These are phyloP conservation scores for Drosophila azteca DNA, from an alignment of 1,140 invertebrate species.

Conservation along the genomic window DNA sequence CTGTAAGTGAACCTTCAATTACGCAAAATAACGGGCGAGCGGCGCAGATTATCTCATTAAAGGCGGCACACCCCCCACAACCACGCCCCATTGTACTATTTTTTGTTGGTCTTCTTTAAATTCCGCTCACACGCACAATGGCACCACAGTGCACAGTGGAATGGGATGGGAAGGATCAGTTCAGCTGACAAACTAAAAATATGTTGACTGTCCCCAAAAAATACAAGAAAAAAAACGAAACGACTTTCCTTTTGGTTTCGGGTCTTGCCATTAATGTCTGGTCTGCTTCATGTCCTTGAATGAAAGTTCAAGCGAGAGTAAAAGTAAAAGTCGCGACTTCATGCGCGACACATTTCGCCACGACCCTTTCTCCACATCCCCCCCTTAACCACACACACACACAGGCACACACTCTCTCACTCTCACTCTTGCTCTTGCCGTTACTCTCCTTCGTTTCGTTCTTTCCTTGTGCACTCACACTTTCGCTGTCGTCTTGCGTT, in stretches of 20 bases:
- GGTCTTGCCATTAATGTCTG: conserved; percentile 14
- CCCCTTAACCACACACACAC: background rate
- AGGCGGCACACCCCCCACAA: conserved; percentile 31
- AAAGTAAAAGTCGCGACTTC: conserved; percentile 60
- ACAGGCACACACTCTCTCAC: conserved; percentile 11
- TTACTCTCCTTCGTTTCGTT: background rate
- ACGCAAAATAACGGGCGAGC: conserved; percentile 69
- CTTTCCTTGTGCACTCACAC: conserved; percentile 25
- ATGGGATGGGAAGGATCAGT: conserved; percentile 13
- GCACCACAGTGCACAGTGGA: too few relatives aligned
- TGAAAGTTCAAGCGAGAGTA: conserved; percentile 43
- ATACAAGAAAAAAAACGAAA: background rate
- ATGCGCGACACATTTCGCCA: conserved; percentile 67
- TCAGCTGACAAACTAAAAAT: conserved; percentile 54
- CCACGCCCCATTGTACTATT: background rate
- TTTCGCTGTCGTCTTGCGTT: conserved; percentile 65
- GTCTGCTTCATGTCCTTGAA: conserved; percentile 49
- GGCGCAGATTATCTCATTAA: conserved; percentile 82
- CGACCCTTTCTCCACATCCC: conserved; percentile 7
- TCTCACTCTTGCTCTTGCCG: conserved; percentile 2
- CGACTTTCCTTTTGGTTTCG: conserved; percentile 21
- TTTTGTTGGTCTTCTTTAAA: conserved; percentile 57
- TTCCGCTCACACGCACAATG: conserved; percentile 60
- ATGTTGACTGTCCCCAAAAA: conserved; percentile 13
- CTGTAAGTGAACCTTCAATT: conserved; percentile 81